phyloP scores from a whole-genome alignment of 2,888 invertebrate genomes.

The Podabrus alpinus region DNA sequence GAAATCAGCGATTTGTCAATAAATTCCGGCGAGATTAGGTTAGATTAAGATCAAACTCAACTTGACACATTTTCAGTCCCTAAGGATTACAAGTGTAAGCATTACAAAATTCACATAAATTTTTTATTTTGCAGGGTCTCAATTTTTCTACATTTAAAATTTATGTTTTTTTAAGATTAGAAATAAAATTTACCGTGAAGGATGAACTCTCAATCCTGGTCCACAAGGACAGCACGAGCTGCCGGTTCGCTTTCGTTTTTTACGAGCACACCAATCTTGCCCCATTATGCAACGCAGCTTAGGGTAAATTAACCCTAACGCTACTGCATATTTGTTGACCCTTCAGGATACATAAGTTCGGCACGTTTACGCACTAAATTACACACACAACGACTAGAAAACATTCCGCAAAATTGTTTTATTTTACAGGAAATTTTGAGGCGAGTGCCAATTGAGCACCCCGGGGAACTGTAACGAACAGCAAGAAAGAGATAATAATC shows the following conservation, averaged over 20 bases:
- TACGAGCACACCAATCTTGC: slow-evolving; percentile 75
- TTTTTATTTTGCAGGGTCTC: not conserved
- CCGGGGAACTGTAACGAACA: slow-evolving; percentile 4
- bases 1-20: not conserved
- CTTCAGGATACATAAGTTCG: not conserved
- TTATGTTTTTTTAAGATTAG: not conserved
- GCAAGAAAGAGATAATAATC: slow-evolving; percentile 15
- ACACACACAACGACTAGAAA: not conserved
- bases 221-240: slow-evolving; percentile 62
- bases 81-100: not conserved
- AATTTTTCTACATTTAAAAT: not conserved
- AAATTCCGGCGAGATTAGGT: not conserved
- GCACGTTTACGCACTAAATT: not conserved
- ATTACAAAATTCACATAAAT: not conserved
- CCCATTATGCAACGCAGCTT: slow-evolving; percentile 61
- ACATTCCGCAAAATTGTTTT: not conserved
- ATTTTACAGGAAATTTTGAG: not conserved
- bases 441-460: slow-evolving; percentile 2
- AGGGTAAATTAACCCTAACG: not conserved
- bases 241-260: slow-evolving; percentile 71
- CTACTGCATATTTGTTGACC: slow-evolving; percentile 6
- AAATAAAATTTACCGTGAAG: slow-evolving; percentile 50
- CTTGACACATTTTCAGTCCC: not conserved
- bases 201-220: slow-evolving; percentile 63
- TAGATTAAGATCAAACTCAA: not conserved